Evolutionary conservation across 2,113 vertebrate genomes (phyloP), one percentile per base, ranked within the genome.

Genomic region (Pyxicephalus adspersus): DNA sequence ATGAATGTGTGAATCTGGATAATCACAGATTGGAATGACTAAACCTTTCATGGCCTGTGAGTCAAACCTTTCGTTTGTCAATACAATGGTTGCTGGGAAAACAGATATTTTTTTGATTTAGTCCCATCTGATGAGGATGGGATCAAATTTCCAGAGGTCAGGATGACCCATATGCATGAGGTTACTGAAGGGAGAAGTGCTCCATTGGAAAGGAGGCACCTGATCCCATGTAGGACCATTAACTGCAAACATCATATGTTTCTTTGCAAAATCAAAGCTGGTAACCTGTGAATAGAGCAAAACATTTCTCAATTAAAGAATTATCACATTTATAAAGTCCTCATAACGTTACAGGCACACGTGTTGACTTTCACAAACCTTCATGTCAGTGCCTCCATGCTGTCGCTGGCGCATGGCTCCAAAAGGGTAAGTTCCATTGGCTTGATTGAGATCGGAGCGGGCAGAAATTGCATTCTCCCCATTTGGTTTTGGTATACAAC

Each of bases 401-500:
- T 91, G 85, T 60, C 97, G 93, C 90, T 96, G 96, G n/a, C 7
- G 85, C 84, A 99, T 90, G 9, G 96, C 96, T 0, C 91, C 91
- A 87, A 98, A 98, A 0, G 97, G 97, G 88, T 98, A 99, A 0
- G 97, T 96, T 84, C 97, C 98, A 0, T 98, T 96, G 31, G 91
- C 67, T 0, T 93, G 93, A 86, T 98, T 99, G 80, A 99, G 93
- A 86, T 99, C 97, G 0, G 96, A 99, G 66, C 96, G 96, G 18
- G 97, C 95, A 0, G 97, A 95, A 84, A 99, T 95, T 5, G 96
- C 87, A 0, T 98, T 98, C 87, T 98, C 97, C 0, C 91, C 96
- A 0, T 98, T 99, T 61, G 84, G 89, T 23, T 86, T 84, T 0
- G 98, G 98, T 64, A 84, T 38, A 3, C 98, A 99, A 81, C 83